A percentile compares a stretch with the other conserved stretches of the same genome.
phyloP scores from a whole-genome alignment of 1,140 invertebrate genomes.

The Cydia splendana region DNA sequence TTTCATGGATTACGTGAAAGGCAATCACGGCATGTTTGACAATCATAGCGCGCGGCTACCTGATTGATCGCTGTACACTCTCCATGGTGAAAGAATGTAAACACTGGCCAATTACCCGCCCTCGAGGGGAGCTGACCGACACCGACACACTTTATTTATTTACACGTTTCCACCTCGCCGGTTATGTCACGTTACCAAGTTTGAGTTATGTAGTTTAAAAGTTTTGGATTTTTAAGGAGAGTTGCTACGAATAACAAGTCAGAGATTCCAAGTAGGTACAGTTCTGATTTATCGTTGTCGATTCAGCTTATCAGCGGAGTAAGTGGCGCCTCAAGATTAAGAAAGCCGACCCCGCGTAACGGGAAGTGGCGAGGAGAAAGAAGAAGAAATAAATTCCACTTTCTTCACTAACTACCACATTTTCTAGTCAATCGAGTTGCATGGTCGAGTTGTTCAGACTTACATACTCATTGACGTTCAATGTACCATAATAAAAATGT shows the following conservation, averaged over 20 bases:
- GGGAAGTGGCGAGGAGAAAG: no score
- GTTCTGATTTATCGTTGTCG: no score
- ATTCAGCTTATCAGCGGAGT: no score
- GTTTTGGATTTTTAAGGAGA: neutral
- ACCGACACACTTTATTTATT: slow-evolving; percentile 34
- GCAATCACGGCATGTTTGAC: slow-evolving; percentile 27
- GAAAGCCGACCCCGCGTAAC: no score
- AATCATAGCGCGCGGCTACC: slow-evolving; percentile 13
- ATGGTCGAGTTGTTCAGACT: no score
- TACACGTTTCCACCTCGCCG: slow-evolving; percentile 11
- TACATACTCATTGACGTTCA: no score
- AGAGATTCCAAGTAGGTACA: no score
- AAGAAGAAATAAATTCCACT: no score
- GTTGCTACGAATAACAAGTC: no score
- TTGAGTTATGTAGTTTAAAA: neutral
- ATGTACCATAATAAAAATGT: neutral
- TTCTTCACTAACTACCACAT: no score
- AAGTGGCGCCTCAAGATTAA: no score
- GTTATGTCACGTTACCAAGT: neutral
- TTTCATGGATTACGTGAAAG: neutral
- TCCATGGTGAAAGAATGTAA: slow-evolving; percentile 74
- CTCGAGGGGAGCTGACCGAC: slow-evolving; percentile 38
- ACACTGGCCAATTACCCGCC: slow-evolving; percentile 59
- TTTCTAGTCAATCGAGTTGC: no score
- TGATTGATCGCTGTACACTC: slow-evolving; percentile 44